Percentiles rank a stretch among this genome's conserved stretches.
Evolutionary conservation across 2,797 vertebrate genomes (phyloP).

Genomic region (Sarcoramphus papa): DNA sequence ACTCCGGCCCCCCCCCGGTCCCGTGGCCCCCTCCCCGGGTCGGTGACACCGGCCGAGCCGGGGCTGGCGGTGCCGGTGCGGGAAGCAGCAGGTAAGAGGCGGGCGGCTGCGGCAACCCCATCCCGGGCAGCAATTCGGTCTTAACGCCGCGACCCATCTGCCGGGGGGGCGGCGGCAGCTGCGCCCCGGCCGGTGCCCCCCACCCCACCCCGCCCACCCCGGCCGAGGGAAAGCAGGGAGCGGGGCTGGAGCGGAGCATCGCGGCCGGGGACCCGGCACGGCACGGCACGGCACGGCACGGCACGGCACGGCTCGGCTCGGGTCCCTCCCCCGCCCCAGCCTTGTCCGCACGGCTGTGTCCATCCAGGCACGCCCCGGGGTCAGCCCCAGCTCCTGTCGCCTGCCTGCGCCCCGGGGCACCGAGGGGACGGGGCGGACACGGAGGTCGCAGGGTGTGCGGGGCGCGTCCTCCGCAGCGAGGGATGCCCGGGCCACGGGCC

Average conservation of each 20-base stretch:
- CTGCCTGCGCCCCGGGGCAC: neutral
- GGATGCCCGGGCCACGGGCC: neutral
- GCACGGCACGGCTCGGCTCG: neutral
- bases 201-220: neutral
- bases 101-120: conserved; percentile 18
- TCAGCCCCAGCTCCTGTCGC: neutral
- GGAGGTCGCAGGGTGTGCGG: neutral
- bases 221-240: neutral
- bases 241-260: neutral
- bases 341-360: neutral
- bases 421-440: neutral
- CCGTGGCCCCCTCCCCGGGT: neutral
- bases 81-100: conserved; percentile 51
- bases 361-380: neutral
- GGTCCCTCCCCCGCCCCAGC: neutral
- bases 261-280: neutral
- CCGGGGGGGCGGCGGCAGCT: neutral
- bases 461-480: neutral
- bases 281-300: too few species aligned
- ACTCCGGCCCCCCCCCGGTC: neutral
- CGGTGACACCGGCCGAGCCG: neutral
- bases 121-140: conserved; percentile 49
- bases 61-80: neutral
- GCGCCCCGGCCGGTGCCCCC: too few species aligned
- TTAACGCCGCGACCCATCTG: conserved; percentile 55